Base-by-base conservation (phyloP, 2,797 vertebrate species). In the Gallinago stenura region DNA sequence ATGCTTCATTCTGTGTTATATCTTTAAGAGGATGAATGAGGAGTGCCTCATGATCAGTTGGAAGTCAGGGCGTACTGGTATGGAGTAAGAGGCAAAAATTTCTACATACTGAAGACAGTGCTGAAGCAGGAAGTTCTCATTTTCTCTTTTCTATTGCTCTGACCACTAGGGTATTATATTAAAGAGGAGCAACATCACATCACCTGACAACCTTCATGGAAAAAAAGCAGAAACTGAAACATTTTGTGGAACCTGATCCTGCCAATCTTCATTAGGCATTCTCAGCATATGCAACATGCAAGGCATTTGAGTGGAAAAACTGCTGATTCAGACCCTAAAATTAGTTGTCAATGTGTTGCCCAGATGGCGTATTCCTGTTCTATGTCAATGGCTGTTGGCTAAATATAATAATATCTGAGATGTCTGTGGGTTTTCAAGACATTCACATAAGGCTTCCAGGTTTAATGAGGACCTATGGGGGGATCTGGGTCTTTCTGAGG, bases 11-110 rank as follows among this genome's bases (percentile, higher is more conserved):
- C 45, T 51, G 3, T 22, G 12, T 60, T 58, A 26, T n/a, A 73
- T 45, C 35, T 43, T 75, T 57, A 57, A 79, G 6, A n/a, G 5
- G 4, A 41, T 60, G 21, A 28, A 53, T 71, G 33, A 28, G 6
- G 24, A 79, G 5, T 19, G 30, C 12, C 30, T 15, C 13, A 37
- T 0, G 6, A 50, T 33, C 53, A 41, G 1, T 1, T 41, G 26
- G 30, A 75, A 18, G 31, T 65, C 30, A 78, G 37, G 13, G 15
- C 5, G 53, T 10, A 45, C 25, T 15, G 8, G 28, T 21, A n/a
- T 19, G 48, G 66, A 75, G 28, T 15, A 50, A 15, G 26, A 88
- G 39, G 45, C 15, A 19, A 2, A 54, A 8, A 4, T 58, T 21
- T n/a, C 33, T 58, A 26, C 19, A 15, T 45, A 35, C 5, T 46